Conservation (phyloP, 2,888 invertebrate genomes). For the Rambutsinella grinnellia region DNA sequence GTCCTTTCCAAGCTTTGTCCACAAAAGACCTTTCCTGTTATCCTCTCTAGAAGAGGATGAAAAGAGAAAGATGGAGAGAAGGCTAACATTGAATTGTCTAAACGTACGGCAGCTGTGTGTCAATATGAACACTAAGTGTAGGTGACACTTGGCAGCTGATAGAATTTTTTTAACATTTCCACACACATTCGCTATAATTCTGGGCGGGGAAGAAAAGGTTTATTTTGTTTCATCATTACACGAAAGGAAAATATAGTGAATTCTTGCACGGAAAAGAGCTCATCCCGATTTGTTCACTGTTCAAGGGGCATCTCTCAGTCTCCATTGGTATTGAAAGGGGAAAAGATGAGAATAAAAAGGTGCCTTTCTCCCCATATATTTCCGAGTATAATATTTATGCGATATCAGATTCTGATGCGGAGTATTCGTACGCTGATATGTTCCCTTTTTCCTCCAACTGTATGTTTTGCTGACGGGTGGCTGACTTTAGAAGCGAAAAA, state of each 20-base stretch:
- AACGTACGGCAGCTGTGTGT: conserved; percentile 62
- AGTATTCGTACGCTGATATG: too few species aligned
- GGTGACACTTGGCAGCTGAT: conserved; percentile 67
- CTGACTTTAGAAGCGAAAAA: neutral
- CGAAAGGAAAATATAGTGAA: neutral
- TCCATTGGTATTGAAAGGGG: too few species aligned
- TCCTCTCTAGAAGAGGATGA: too few species aligned
- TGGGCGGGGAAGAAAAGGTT: neutral
- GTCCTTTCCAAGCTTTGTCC: too few species aligned
- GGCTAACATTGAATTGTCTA: conserved; percentile 63
- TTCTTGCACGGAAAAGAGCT: neutral
- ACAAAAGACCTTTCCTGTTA: too few species aligned
- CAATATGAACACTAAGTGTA: conserved; percentile 65
- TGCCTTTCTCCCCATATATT: too few species aligned
- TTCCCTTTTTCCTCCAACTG: too few species aligned
- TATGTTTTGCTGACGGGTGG: neutral
- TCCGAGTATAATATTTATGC: neutral
- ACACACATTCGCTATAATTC: too few species aligned
- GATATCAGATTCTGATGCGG: too few species aligned
- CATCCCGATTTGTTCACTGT: neutral
- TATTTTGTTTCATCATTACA: neutral
- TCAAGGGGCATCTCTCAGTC: too few species aligned
- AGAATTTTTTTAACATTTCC: conserved; percentile 37
- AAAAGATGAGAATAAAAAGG: too few species aligned
- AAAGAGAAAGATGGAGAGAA: too few species aligned